Percentiles rank a stretch among this genome's conserved stretches.
Conservation (phyloP, 2,113 vertebrate genomes). For the Artemisiospiza belli region DNA sequence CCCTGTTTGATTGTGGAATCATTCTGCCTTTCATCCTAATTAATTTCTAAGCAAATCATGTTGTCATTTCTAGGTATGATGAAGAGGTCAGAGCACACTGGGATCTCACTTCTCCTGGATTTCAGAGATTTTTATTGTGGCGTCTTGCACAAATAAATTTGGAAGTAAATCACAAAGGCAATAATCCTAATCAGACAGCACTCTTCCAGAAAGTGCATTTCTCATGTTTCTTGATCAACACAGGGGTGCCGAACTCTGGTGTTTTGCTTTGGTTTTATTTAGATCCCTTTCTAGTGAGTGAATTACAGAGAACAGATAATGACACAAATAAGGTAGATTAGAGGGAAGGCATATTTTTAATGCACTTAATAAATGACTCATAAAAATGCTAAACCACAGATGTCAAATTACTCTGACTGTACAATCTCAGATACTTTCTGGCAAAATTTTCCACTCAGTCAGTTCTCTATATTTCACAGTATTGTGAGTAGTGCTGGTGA, state of each 20-base stretch:
- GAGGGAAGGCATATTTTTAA: slow-evolving; percentile 26
- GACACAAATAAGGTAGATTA: slow-evolving; percentile 18
- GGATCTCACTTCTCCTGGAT: not conserved
- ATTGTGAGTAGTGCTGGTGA: not conserved
- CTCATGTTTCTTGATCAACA: slow-evolving; percentile 1
- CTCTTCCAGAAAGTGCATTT: not conserved
- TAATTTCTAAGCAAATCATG: not conserved
- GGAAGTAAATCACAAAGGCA: not conserved
- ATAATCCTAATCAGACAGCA: not conserved
- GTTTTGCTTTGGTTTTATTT: not conserved
- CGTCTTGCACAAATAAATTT: not conserved
- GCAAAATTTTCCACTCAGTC: not conserved
- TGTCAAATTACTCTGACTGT: slow-evolving; percentile 16
- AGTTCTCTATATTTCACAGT: not conserved
- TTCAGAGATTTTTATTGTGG: not conserved
- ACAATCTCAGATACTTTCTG: not conserved
- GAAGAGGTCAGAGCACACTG: not conserved
- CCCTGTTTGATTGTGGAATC: not conserved
- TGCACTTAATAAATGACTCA: slow-evolving; percentile 37
- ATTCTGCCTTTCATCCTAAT: not conserved
- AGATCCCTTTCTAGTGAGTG: not conserved
- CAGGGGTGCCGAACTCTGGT: not conserved
- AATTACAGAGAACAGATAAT: not conserved
- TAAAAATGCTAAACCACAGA: not conserved
- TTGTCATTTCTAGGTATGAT: not conserved